Percentiles rank a stretch among this genome's conserved stretches.
Evolutionary conservation across 2,888 invertebrate species (phyloP).

Genomic region (Adineta ricciae): DNA sequence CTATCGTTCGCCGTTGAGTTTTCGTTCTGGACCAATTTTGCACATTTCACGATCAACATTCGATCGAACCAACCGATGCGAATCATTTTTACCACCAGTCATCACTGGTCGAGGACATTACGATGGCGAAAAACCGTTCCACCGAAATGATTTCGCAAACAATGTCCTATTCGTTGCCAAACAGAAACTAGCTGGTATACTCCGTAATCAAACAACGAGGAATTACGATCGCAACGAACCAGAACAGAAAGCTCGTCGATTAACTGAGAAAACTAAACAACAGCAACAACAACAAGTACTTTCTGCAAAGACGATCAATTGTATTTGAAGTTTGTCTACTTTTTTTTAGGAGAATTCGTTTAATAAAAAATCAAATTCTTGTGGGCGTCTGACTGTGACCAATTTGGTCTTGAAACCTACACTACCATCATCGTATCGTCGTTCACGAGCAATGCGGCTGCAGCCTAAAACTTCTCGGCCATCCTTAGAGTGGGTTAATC

Average conservation of each 20-base stretch:
- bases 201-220: not conserved
- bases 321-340: no score
- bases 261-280: not conserved
- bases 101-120: not conserved
- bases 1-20: not conserved
- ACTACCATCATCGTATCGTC: not conserved
- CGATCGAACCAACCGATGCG: not conserved
- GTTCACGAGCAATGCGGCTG: not conserved
- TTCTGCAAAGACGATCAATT: no score
- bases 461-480: not conserved
- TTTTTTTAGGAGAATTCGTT: not conserved
- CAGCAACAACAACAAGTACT: no score
- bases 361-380: not conserved
- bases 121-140: not conserved
- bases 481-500: not conserved
- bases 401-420: not conserved
- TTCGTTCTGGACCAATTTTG: not conserved
- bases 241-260: not conserved
- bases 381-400: not conserved
- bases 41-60: not conserved
- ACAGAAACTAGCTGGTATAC: not conserved
- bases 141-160: not conserved
- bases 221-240: not conserved
- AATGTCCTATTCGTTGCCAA: not conserved
- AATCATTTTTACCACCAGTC: not conserved